Evolutionary conservation across 92 coral and sea anemone species (phyloP).

Genomic region (Porites evermanni): DNA sequence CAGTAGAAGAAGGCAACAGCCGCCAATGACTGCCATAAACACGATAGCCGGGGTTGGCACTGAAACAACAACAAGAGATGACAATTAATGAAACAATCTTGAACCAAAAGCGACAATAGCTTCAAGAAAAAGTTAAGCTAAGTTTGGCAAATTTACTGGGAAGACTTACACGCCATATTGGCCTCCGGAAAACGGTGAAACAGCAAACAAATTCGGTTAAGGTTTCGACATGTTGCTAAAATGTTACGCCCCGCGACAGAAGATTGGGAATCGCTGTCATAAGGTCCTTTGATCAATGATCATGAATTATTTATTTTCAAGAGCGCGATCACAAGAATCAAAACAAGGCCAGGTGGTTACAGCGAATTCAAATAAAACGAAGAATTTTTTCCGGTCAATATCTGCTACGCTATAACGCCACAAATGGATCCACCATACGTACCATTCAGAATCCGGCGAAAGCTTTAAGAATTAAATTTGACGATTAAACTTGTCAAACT

Average conservation of each 20-base stretch:
- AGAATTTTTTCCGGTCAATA: not conserved
- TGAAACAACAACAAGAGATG: constrained; percentile 57
- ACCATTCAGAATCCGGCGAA: not conserved
- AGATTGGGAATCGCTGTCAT: constrained; percentile 69
- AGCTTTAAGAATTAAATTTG: not conserved
- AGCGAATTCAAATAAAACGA: constrained; percentile 24
- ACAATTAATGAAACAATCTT: constrained; percentile 15
- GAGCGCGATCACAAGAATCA: constrained; percentile 71
- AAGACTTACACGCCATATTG: constrained; percentile 48
- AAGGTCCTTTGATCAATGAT: constrained; percentile 75
- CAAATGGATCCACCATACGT: not conserved
- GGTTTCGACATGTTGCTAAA: constrained; percentile 35
- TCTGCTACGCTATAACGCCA: not conserved
- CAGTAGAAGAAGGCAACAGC: constrained; percentile 89
- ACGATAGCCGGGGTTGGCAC: constrained; percentile 99
- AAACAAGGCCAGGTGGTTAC: constrained; percentile 80
- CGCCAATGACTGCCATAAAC: constrained; percentile 99
- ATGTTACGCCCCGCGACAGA: constrained; percentile 56
- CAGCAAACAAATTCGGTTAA: constrained; percentile 28
- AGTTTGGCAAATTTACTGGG: not conserved
- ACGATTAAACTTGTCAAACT: not conserved
- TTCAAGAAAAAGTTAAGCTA: not conserved
- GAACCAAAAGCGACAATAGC: constrained; percentile 1
- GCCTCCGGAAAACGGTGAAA: constrained; percentile 28
- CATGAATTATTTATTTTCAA: constrained; percentile 71